A percentile compares a stretch with the other conserved stretches of the same genome.
phyloP scores from a whole-genome alignment of 2,113 vertebrate species.

The Panthera tigris region DNA sequence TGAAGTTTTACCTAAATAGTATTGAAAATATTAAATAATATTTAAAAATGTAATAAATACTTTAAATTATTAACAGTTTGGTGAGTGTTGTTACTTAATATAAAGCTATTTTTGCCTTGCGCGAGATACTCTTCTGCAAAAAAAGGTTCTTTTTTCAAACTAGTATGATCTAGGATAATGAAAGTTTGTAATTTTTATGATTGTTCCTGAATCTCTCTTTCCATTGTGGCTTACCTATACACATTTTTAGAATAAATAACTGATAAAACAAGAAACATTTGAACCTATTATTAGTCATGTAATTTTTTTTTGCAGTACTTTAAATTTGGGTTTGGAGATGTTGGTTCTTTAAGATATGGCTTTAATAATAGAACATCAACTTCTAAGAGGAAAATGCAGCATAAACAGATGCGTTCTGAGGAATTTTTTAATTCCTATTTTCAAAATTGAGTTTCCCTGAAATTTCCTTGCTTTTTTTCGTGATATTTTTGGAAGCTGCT shows the following conservation, averaged over 20 bases:
- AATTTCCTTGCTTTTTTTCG: constrained; percentile 35
- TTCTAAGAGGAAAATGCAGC: constrained; percentile 21
- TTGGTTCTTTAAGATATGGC: background rate
- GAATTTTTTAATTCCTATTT: constrained; percentile 52
- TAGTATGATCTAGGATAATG: background rate
- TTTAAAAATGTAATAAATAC: background rate
- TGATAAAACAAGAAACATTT: background rate
- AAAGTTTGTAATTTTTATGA: background rate
- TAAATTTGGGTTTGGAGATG: constrained; percentile 44
- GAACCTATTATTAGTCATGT: background rate
- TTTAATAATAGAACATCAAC: constrained; percentile 15
- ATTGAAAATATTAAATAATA: constrained; percentile 65
- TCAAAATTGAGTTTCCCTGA: constrained; percentile 31
- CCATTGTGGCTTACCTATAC: background rate
- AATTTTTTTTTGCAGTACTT: background rate
- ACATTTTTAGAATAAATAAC: constrained; percentile 14
- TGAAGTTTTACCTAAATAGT: constrained; percentile 88
- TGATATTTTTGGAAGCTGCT: constrained; percentile 29
- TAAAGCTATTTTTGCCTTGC: background rate
- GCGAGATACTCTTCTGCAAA: background rate
- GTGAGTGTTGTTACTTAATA: background rate
- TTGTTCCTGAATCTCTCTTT: background rate
- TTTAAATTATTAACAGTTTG: background rate
- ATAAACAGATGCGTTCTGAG: background rate
- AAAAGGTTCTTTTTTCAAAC: background rate